phyloP scores from a whole-genome alignment of 2,113 vertebrate genomes.

The Gopherus evgoodei region DNA sequence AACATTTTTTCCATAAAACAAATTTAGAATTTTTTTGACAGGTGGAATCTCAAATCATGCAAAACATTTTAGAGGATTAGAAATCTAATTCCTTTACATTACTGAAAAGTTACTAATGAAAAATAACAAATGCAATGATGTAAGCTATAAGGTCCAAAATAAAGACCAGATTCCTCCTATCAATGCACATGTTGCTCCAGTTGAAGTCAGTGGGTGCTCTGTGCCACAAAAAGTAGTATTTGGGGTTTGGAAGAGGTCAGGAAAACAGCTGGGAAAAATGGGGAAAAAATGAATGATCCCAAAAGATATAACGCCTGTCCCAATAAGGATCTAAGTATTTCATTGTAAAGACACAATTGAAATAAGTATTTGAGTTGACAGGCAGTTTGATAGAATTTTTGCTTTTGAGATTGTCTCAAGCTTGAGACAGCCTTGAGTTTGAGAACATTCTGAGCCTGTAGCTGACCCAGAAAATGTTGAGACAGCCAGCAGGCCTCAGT shows the following conservation, averaged over 20 bases:
- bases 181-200: background rate
- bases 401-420: background rate
- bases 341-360: background rate
- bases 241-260: background rate
- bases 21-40: background rate
- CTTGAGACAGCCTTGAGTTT: background rate
- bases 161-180: background rate
- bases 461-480: background rate
- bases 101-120: background rate
- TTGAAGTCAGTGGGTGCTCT: background rate
- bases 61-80: background rate
- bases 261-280: background rate
- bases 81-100: background rate
- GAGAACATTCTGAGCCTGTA: background rate
- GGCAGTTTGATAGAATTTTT: background rate
- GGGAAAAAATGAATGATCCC: background rate
- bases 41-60: background rate
- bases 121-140: background rate
- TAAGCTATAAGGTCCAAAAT: background rate
- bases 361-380: background rate
- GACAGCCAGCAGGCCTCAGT: background rate
- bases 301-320: background rate
- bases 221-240: background rate
- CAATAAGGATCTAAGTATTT: background rate
- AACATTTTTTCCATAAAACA: background rate